Percentiles rank a stretch among this genome's conserved stretches.
Evolutionary conservation across 2,888 invertebrate genomes (phyloP).

Genomic region (Emesis furor): DNA sequence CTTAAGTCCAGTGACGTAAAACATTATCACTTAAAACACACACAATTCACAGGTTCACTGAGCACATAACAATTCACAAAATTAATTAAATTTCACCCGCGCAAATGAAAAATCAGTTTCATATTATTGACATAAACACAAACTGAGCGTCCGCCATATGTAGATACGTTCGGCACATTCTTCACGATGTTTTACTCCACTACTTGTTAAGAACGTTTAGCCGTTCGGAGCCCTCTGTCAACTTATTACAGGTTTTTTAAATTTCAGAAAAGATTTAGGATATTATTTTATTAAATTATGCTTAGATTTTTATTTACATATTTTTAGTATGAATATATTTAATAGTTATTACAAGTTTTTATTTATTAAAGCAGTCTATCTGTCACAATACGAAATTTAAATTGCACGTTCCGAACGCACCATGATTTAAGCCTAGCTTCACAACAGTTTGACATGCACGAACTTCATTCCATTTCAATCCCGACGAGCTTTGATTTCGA

Average conservation of each 20-base stretch:
- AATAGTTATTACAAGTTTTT: slow-evolving; percentile 44
- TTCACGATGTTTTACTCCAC: slow-evolving; percentile 72
- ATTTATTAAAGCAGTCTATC: slow-evolving; percentile 27
- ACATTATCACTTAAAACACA: slow-evolving; percentile 89
- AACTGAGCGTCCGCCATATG: slow-evolving; percentile 92
- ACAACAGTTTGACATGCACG: slow-evolving; percentile 77
- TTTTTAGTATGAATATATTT: neutral
- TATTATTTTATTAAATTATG: neutral
- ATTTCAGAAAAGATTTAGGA: neutral
- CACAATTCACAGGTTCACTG: slow-evolving; percentile 88
- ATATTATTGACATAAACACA: slow-evolving; percentile 91
- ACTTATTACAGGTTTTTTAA: neutral
- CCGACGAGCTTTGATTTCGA: slow-evolving; percentile 92
- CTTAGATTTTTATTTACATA: neutral
- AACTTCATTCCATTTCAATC: slow-evolving; percentile 88
- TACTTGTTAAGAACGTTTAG: slow-evolving; percentile 69
- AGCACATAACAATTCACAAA: slow-evolving; percentile 86
- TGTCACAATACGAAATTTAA: slow-evolving; percentile 15
- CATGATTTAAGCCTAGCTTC: slow-evolving; percentile 82
- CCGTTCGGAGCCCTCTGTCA: neutral
- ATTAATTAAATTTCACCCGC: slow-evolving; percentile 90
- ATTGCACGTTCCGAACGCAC: slow-evolving; percentile 82
- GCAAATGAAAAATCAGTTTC: slow-evolving; percentile 90
- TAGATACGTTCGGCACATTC: slow-evolving; percentile 88
- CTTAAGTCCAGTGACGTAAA: slow-evolving; percentile 87